Conservation (phyloP, 2,888 invertebrate genomes). For the Scaptomyza parva region DNA sequence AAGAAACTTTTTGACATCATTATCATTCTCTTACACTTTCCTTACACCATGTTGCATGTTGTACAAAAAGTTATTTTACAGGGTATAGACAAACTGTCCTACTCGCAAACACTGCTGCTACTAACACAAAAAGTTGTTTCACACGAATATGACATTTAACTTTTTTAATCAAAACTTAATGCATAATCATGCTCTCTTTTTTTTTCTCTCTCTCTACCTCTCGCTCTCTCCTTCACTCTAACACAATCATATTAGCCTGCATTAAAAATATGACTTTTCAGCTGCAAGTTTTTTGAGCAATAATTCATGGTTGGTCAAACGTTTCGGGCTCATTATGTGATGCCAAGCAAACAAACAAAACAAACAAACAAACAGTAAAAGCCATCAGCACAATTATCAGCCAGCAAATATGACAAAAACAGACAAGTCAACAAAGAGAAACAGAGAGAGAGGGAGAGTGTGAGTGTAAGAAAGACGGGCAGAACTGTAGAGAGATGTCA, state of each 20-base stretch:
- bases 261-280: slow-evolving; percentile 39
- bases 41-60: no score
- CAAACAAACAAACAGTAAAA: slow-evolving; percentile 43
- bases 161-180: slow-evolving; percentile 63
- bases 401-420: slow-evolving; percentile 54
- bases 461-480: not conserved
- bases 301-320: slow-evolving; percentile 61
- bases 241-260: not conserved
- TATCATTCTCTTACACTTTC: no score
- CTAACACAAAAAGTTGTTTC: slow-evolving; percentile 37
- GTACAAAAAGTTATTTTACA: slow-evolving; percentile 7
- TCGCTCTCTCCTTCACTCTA: not conserved
- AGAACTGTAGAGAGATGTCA: slow-evolving; percentile 45
- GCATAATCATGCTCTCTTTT: not conserved
- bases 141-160: slow-evolving; percentile 40
- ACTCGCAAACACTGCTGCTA: slow-evolving; percentile 6
- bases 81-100: slow-evolving; percentile 11
- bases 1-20: not conserved
- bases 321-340: slow-evolving; percentile 54
- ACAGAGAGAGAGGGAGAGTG: no score
- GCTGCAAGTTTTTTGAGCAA: slow-evolving; percentile 50
- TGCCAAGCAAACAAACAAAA: slow-evolving; percentile 47
- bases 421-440: slow-evolving; percentile 16
- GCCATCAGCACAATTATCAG: slow-evolving; percentile 56
- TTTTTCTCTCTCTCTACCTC: not conserved